Evolutionary conservation across 2,113 vertebrate species (phyloP).

Genomic region (Noctilio leporinus): DNA sequence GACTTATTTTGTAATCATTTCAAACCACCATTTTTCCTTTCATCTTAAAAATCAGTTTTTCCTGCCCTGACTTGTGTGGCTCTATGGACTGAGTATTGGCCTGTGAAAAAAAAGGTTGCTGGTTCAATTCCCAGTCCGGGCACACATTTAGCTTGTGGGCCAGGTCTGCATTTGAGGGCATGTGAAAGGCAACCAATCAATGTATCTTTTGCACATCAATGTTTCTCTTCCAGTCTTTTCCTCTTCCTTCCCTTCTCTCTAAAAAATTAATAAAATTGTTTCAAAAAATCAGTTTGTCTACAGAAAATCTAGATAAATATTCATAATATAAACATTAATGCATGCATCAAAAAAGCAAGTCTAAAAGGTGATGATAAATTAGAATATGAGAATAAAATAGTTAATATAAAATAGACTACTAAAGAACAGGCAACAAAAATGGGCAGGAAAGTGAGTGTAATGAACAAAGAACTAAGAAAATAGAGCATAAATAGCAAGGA

Average conservation of each 20-base stretch:
- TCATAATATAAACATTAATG: not conserved
- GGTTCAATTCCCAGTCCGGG: no score
- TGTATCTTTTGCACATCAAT: no score
- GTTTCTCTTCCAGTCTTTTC: no score
- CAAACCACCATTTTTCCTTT: not conserved
- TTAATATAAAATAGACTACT: not conserved
- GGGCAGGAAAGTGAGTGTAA: not conserved
- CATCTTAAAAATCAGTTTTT: not conserved
- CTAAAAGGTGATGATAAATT: not conserved
- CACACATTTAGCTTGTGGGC: no score
- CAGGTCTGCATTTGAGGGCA: no score
- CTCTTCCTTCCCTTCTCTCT: no score
- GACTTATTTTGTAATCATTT: not conserved
- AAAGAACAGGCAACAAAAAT: not conserved
- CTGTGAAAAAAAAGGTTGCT: no score
- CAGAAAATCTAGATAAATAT: not conserved
- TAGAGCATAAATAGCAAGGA: not conserved
- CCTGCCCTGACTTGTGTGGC: not conserved
- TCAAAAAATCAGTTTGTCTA: not conserved
- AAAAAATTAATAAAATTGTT: no score
- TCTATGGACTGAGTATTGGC: no score
- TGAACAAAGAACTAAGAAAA: not conserved
- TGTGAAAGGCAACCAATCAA: no score
- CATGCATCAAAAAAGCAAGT: not conserved
- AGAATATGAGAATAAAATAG: not conserved